Evolutionary conservation across 1,140 invertebrate species (phyloP).

Genomic region (Mesaphorura yosii): DNA sequence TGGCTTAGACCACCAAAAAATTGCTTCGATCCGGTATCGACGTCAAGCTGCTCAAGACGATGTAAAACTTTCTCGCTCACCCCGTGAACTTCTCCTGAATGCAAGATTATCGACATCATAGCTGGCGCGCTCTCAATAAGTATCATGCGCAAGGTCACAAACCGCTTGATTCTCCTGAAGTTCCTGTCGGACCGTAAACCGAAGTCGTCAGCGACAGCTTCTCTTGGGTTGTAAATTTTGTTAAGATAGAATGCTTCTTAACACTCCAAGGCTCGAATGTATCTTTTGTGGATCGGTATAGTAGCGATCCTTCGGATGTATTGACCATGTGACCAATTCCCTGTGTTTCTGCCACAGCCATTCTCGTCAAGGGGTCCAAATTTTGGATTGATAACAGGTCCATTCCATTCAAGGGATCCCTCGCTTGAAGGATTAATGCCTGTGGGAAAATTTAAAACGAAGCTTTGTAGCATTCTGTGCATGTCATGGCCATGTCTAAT

Average conservation of each 20-base stretch:
- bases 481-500: not conserved
- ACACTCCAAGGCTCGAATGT: conserved; percentile 61
- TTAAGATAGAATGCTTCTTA: conserved; percentile 59
- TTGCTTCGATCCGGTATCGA: conserved; percentile 79
- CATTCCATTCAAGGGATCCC: conserved; percentile 20
- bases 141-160: not conserved
- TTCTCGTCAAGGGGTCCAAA: conserved; percentile 17
- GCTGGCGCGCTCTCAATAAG: not conserved
- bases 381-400: conserved; percentile 34
- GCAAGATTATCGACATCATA: conserved; percentile 16
- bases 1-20: conserved; percentile 74
- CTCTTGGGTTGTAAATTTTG: conserved; percentile 81
- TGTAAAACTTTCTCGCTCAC: conserved; percentile 83
- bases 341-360: conserved; percentile 16
- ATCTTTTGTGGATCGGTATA: conserved; percentile 33
- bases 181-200: conserved; percentile 35
- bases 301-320: too few relatives aligned
- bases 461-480: not conserved
- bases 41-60: conserved; percentile 80
- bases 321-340: not conserved
- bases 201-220: conserved; percentile 84
- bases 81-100: conserved; percentile 16
- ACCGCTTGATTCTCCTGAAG: not conserved
- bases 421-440: too few relatives aligned
- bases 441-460: too few relatives aligned